phyloP scores from a whole-genome alignment of 2,113 vertebrate species.

The Phycodurus eques region DNA sequence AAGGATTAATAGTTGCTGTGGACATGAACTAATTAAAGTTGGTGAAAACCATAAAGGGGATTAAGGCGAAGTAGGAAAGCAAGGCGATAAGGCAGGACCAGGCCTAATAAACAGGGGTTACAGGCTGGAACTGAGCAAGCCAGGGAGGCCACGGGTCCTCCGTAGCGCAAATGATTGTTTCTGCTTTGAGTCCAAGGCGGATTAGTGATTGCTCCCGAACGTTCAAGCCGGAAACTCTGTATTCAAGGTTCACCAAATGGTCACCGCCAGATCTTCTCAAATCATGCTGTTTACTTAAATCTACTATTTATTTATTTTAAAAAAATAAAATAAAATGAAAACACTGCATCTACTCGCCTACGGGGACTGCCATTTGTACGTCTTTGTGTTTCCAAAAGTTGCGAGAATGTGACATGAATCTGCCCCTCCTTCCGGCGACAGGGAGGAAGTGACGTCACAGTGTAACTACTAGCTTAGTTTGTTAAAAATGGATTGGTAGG shows the following conservation, averaged over 20 bases:
- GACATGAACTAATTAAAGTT: conserved; percentile 62
- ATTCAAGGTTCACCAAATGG: conserved; percentile 26
- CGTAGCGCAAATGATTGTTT: conserved; percentile 7
- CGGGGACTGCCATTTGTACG: no score
- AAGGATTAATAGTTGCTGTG: conserved; percentile 52
- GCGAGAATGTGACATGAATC: no score
- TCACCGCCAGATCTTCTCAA: conserved; percentile 30
- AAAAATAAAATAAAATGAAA: no score
- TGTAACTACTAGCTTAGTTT: no score
- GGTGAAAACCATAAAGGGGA: conserved; percentile 49
- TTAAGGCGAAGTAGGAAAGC: conserved; percentile 44
- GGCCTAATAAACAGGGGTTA: conserved; percentile 36
- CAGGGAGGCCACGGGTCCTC: conserved; percentile 12
- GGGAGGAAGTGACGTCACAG: no score
- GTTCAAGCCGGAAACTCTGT: conserved; percentile 20
- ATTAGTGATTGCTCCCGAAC: conserved; percentile 25
- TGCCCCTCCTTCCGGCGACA: no score
- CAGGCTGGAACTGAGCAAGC: conserved; percentile 22
- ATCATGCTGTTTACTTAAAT: no score
- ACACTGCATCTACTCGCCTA: no score
- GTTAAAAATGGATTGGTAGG: no score
- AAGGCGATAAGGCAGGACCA: conserved; percentile 37
- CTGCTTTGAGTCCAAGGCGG: conserved; percentile 12
- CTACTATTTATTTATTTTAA: no score
- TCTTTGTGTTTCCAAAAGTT: no score